Conservation (phyloP, 2,888 invertebrate genomes). For the Drosophila birchii region DNA sequence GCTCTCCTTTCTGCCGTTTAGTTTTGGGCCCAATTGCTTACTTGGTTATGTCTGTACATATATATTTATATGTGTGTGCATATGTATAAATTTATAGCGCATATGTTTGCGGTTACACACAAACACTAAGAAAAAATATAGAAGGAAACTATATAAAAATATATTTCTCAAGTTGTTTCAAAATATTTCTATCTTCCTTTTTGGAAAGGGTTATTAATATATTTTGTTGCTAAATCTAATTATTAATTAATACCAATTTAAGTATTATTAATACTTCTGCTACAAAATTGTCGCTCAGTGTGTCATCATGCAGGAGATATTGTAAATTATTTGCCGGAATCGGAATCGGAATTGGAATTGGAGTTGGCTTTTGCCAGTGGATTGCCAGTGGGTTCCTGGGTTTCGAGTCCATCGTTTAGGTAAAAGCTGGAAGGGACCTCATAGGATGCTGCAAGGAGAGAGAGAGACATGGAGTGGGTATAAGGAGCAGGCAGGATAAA, state of each 20-base stretch:
- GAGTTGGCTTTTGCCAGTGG: constrained; percentile 35
- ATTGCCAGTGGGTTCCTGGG: neutral
- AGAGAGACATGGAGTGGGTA: neutral
- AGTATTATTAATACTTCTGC: neutral
- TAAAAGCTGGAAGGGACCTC: neutral
- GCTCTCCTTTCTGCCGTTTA: constrained; percentile 17
- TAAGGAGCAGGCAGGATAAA: neutral
- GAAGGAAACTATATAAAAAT: neutral
- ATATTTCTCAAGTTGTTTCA: too few species aligned
- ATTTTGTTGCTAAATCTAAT: too few species aligned
- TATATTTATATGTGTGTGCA: neutral
- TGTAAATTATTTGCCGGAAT: constrained; percentile 42
- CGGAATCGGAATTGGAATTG: constrained; percentile 1
- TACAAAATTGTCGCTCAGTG: constrained; percentile 5
- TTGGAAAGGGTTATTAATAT: neutral
- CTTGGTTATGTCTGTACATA: constrained; percentile 10
- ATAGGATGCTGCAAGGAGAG: neutral
- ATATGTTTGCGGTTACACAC: constrained; percentile 33
- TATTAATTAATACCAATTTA: neutral
- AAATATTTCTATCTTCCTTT: too few species aligned
- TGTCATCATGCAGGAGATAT: constrained; percentile 19
- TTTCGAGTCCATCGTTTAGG: constrained; percentile 2
- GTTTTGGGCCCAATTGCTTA: constrained; percentile 38
- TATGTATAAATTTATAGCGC: constrained; percentile 20
- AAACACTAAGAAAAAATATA: constrained; percentile 13